Conservation (phyloP, 2,113 vertebrate species). For the Setophaga kirtlandii region DNA sequence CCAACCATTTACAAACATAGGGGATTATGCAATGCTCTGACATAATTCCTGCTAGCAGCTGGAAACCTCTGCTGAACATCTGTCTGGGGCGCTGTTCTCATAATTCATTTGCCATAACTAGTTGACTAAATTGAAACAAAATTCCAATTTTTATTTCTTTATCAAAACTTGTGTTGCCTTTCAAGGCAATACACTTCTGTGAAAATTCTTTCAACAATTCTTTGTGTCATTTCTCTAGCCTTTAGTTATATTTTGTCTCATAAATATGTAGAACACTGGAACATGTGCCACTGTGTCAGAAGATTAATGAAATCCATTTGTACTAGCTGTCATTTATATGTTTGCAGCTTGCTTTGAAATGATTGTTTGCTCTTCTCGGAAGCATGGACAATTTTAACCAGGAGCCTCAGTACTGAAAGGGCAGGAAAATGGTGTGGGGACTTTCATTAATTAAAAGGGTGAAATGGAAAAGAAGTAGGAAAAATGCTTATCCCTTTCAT, state of each 20-base stretch:
- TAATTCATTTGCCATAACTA: slow-evolving; percentile 39
- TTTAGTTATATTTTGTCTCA: not conserved
- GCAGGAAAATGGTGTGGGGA: not conserved
- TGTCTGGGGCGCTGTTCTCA: slow-evolving; percentile 47
- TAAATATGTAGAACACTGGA: not conserved
- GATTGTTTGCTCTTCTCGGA: not conserved
- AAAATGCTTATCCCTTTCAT: not conserved
- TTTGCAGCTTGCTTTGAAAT: not conserved
- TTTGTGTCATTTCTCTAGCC: not conserved
- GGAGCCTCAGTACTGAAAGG: not conserved
- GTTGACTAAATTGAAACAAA: slow-evolving; percentile 11
- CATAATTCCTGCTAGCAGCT: slow-evolving; percentile 36
- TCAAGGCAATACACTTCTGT: not conserved
- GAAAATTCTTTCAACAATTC: not conserved
- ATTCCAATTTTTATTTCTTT: slow-evolving; percentile 13
- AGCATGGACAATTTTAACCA: not conserved
- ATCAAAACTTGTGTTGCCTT: not conserved
- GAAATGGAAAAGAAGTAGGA: not conserved
- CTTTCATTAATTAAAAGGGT: not conserved
- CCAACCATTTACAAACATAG: slow-evolving; percentile 56
- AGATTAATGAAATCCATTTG: not conserved
- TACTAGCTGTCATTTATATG: not conserved
- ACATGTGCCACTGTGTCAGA: not conserved
- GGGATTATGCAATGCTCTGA: slow-evolving; percentile 44
- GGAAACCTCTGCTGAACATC: slow-evolving; percentile 49